These are phyloP conservation scores for Mola mola DNA, from an alignment of 2,113 vertebrate genomes.

Conservation along the genomic window DNA sequence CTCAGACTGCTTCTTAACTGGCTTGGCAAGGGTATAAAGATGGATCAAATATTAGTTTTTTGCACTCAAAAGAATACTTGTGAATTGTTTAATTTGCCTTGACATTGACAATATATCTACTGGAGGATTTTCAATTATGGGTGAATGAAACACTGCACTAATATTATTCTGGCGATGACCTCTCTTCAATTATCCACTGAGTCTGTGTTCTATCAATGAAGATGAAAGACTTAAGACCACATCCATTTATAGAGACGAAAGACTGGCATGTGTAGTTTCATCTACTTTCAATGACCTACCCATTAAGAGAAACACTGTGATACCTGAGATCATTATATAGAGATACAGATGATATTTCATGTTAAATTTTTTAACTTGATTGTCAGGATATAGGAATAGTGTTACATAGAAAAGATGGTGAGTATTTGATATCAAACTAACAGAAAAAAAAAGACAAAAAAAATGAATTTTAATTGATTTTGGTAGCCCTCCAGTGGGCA, in stretches of 20 bases:
- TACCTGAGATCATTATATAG: no score
- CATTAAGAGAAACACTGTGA: no score
- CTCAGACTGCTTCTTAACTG: slow-evolving; percentile 32
- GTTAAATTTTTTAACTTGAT: no score
- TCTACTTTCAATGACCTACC: no score
- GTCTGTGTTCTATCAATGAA: slow-evolving; percentile 20
- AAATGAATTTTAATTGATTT: no score
- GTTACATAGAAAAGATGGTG: no score
- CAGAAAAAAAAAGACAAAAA: no score
- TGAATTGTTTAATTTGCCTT: slow-evolving; percentile 34
- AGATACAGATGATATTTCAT: no score
- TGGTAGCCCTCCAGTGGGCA: slow-evolving; percentile 14
- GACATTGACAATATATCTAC: slow-evolving; percentile 31
- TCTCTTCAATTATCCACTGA: slow-evolving; percentile 18
- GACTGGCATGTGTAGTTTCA: not conserved
- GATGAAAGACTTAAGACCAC: slow-evolving; percentile 3
- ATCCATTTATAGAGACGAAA: not conserved
- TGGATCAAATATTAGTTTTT: slow-evolving; percentile 39
- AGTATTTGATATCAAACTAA: no score
- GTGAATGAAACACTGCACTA: slow-evolving; percentile 32
- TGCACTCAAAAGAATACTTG: slow-evolving; percentile 32
- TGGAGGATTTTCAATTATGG: slow-evolving; percentile 44
- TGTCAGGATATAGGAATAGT: no score
- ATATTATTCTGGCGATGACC: slow-evolving; percentile 13
- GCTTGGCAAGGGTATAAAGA: slow-evolving; percentile 34